These are phyloP conservation scores for Caenorhabditis afra DNA, from an alignment of 2,888 invertebrate species.

Conservation along the genomic window DNA sequence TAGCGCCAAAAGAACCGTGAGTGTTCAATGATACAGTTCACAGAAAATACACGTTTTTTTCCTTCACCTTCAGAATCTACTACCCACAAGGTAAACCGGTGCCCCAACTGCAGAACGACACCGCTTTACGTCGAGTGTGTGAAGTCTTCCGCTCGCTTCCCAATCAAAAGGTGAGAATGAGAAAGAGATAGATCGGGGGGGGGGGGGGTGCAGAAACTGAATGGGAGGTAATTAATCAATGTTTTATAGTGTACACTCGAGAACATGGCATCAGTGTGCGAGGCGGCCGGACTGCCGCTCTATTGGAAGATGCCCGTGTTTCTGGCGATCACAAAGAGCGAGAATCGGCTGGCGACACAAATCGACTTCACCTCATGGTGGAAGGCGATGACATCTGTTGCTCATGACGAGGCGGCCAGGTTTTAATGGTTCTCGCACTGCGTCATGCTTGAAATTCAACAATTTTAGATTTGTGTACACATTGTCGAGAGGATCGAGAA, in stretches of 20 bases:
- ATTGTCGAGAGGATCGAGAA: constrained; percentile 77
- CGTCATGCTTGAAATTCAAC: neutral
- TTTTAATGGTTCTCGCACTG: constrained; percentile 44
- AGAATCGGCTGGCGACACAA: constrained; percentile 66
- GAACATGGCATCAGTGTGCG: constrained; percentile 81
- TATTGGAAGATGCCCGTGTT: constrained; percentile 99
- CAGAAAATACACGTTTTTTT: constrained; percentile 3
- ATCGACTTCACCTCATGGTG: constrained; percentile 73
- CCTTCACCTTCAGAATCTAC: constrained; percentile 68
- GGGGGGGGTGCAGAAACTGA: neutral
- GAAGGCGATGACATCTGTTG: constrained; percentile 74
- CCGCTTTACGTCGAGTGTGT: constrained; percentile 69
- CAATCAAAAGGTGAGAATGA: constrained; percentile 62
- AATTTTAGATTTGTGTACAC: constrained; percentile 82
- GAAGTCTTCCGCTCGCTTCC: constrained; percentile 74
- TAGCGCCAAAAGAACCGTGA: constrained; percentile 62
- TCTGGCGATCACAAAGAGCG: constrained; percentile 81
- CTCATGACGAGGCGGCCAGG: constrained; percentile 79
- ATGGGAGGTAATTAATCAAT: constrained; percentile 21
- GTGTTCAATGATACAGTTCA: neutral
- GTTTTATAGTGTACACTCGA: constrained; percentile 63
- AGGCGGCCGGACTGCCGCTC: constrained; percentile 92
- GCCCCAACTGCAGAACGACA: constrained; percentile 73
- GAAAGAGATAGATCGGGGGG: neutral
- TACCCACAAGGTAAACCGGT: constrained; percentile 78